These are phyloP conservation scores for Calidris pugnax DNA, from an alignment of 2,113 vertebrate species.

Conservation along the genomic window DNA sequence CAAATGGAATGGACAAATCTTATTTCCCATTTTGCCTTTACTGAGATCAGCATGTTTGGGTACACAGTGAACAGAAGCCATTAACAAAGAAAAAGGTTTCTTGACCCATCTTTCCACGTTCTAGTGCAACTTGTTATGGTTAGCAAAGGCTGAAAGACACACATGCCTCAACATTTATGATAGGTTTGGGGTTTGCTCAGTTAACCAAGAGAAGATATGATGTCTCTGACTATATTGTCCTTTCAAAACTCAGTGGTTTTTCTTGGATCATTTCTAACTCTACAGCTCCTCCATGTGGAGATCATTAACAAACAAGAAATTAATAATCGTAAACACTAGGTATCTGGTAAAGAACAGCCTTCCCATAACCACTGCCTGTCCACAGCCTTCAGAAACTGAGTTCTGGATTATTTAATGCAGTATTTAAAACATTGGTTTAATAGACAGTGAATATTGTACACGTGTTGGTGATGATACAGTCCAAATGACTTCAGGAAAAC, in stretches of 20 bases:
- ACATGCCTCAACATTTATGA: not conserved
- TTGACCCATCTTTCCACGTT: not conserved
- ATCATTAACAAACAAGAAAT: not conserved
- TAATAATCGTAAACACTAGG: not conserved
- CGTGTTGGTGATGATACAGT: not conserved
- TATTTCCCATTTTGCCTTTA: not conserved
- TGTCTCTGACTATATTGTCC: not conserved
- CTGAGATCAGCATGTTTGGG: not conserved
- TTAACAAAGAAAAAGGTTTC: not conserved
- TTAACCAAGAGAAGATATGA: not conserved
- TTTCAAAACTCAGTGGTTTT: not conserved
- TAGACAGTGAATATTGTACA: not conserved
- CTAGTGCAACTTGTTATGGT: not conserved
- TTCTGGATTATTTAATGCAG: not conserved
- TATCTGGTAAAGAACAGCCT: not conserved
- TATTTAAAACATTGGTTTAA: not conserved
- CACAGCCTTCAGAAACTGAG: not conserved
- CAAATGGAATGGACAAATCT: not conserved
- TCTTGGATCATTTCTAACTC: conserved; percentile 27
- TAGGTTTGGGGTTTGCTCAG: not conserved
- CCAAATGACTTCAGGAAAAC: not conserved
- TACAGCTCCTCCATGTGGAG: conserved; percentile 43
- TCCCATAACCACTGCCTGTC: not conserved
- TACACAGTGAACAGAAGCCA: not conserved
- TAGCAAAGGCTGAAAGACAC: not conserved